phyloP scores from a whole-genome alignment of 2,888 invertebrate genomes.

The Notocelia uddmanniana region DNA sequence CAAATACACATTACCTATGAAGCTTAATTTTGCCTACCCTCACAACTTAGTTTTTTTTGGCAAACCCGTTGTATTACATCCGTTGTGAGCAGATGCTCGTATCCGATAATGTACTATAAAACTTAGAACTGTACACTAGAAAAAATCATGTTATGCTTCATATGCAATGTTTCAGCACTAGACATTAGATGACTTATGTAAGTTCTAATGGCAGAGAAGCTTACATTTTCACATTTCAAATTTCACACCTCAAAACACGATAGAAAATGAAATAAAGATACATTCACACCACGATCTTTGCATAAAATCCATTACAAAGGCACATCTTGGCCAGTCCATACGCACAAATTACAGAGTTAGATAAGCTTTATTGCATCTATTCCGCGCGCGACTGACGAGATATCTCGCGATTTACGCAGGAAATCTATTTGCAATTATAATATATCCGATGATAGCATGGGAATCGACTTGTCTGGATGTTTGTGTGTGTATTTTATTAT shows the following conservation, averaged over 20 bases:
- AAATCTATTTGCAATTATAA: conserved; percentile 79
- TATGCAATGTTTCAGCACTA: background rate
- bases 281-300: background rate
- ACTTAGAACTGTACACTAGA: too few relatives aligned
- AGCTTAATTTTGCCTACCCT: too few relatives aligned
- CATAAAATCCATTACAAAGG: conserved; percentile 31
- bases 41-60: too few relatives aligned
- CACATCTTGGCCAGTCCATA: too few relatives aligned
- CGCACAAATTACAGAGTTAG: conserved; percentile 18
- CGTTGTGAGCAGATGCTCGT: too few relatives aligned
- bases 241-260: background rate
- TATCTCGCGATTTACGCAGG: conserved; percentile 72
- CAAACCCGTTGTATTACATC: too few relatives aligned
- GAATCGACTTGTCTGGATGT: conserved; percentile 49
- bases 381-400: conserved; percentile 57
- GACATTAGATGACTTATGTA: background rate
- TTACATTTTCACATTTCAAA: background rate
- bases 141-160: too few relatives aligned
- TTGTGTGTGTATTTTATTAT: background rate
- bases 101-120: too few relatives aligned
- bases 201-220: background rate
- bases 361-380: conserved; percentile 33
- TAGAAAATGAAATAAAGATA: background rate
- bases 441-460: conserved; percentile 52
- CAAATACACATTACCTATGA: too few relatives aligned